phyloP scores from a whole-genome alignment of 1,140 invertebrate species.

The Microvelia longipes region DNA sequence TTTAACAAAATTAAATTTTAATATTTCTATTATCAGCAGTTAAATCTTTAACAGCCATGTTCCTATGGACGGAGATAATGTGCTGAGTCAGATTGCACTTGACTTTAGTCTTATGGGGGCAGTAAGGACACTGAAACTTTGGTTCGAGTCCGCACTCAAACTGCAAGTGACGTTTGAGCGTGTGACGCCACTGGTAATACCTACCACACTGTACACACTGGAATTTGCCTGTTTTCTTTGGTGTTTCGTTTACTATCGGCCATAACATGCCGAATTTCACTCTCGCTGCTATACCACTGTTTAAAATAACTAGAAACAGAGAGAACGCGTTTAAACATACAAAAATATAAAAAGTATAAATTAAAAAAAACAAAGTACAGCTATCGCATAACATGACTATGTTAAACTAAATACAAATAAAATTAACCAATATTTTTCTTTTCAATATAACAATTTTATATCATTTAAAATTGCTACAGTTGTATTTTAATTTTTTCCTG shows the following conservation, averaged over 20 bases:
- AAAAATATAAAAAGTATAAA: too few relatives aligned
- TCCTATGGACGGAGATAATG: constrained; percentile 30
- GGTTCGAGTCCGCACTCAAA: constrained; percentile 19
- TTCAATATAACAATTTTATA: too few relatives aligned
- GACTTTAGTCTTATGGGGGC: constrained; percentile 13
- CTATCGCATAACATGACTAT: too few relatives aligned
- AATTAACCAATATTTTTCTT: too few relatives aligned
- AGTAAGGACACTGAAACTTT: constrained; percentile 17
- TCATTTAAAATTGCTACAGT: too few relatives aligned
- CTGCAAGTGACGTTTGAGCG: constrained; percentile 15
- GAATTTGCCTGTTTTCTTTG: not conserved
- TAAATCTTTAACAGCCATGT: not conserved
- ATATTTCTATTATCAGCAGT: not conserved
- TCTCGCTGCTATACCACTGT: not conserved
- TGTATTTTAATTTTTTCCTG: too few relatives aligned
- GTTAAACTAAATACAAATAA: too few relatives aligned
- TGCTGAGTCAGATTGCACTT: constrained; percentile 31
- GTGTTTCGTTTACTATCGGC: not conserved
- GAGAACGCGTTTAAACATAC: too few relatives aligned
- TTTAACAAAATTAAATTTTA: too few relatives aligned
- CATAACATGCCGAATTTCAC: not conserved
- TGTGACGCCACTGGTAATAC: constrained; percentile 1
- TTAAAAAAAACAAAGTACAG: too few relatives aligned
- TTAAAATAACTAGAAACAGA: not conserved
- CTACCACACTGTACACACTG: not conserved